Base-by-base conservation (phyloP, 2,888 invertebrate species). In the Tridacna gigas region DNA sequence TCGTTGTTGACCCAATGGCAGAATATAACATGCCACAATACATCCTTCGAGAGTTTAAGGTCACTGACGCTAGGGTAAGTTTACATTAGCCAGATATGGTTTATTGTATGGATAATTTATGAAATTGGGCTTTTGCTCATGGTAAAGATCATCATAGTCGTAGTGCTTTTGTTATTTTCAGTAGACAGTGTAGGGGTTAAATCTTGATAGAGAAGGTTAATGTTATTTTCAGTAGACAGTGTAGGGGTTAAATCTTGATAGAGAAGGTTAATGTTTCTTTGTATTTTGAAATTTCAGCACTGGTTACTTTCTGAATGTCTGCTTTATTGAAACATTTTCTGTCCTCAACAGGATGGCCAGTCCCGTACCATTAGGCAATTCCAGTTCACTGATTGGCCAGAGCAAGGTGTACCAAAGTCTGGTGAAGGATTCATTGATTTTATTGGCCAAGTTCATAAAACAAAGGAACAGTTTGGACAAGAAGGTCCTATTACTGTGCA, bases 1-100 rank as follows among this genome's bases (percentile, higher is more conserved):
- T 98, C 95, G 99, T 99, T 69, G 99, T 99, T 28, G 99, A 99
- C 95, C 99, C 99, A 18, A 99, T 99, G 93, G 99, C 99, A 11
- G 99, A 99, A 95, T 99, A 99, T 95, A 99, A 99, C 95, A 99
- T 99, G 99, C 99, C 99, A 48, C 98, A 99, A 95, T 99, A 99
- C 95, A 98, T 99, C 94, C 96, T 99, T 93, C 96, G 99, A 91
- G 99, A 99, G 96, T 99, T 99, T 96, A 99, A 99, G 96, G 95
- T 99, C 80, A 99, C 99, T 79, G 99, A 99, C 95, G 98, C 99
- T 25, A 97, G 99, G 91, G 95, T 95, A 92, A 89, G 94, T 89
- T 20, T 56, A 2, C 7, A 37, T 37, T 37, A 4, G 37, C 7
- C 37, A 37, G 7, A 37, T 7, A 37, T 37, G 7, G 2, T 37